These are phyloP conservation scores for Falco biarmicus DNA, from an alignment of 2,797 vertebrate genomes.

Conservation along the genomic window DNA sequence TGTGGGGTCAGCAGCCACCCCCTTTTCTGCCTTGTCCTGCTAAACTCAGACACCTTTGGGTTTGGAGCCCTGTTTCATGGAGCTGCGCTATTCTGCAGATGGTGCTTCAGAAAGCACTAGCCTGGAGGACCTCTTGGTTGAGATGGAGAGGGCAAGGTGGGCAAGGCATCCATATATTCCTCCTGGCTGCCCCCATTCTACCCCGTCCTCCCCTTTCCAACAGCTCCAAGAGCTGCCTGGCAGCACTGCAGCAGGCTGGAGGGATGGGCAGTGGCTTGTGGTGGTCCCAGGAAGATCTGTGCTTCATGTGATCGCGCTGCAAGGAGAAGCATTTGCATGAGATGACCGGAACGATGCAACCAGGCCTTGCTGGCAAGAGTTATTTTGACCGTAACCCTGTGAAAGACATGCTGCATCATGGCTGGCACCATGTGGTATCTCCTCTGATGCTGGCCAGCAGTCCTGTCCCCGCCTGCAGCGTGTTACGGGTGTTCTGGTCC, in stretches of 20 bases:
- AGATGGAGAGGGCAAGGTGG: background rate
- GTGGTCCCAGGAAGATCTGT: background rate
- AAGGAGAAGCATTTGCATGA: background rate
- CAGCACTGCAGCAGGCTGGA: background rate
- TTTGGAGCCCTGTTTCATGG: no score
- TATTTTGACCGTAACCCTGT: background rate
- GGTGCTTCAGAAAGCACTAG: background rate
- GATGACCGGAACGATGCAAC: background rate
- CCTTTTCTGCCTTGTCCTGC: background rate
- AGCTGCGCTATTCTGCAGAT: rapidly evolving
- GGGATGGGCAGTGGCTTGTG: background rate
- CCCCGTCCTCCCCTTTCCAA: background rate
- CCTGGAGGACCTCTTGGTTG: background rate
- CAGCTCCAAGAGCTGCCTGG: background rate
- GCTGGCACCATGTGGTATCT: no score
- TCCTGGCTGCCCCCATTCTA: background rate
- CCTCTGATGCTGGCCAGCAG: background rate
- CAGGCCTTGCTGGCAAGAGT: background rate
- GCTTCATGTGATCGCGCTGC: rapidly evolving
- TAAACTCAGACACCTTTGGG: background rate
- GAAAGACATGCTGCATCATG: background rate
- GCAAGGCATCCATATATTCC: background rate
- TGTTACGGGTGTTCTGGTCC: no score
- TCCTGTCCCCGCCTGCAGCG: background rate
- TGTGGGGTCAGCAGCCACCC: rapidly evolving